Base-by-base conservation (phyloP, 2,113 vertebrate species). In the Aplodontia rufa region DNA sequence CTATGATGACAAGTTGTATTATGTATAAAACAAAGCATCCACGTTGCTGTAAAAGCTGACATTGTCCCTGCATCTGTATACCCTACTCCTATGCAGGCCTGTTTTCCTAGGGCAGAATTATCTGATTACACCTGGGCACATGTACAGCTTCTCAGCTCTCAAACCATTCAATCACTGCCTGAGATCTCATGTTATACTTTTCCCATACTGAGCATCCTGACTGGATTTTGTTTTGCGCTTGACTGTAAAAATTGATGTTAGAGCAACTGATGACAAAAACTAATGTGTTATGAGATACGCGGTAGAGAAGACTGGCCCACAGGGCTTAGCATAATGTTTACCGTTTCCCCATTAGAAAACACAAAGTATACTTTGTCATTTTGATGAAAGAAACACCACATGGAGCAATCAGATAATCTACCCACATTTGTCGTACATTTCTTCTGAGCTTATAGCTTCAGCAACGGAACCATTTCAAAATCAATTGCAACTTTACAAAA, bases 391-490 rank as follows among this genome's bases (percentile, higher is more conserved):
- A 90, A 72, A 66, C 6, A 76, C 79, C 6, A 76, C 24, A 89
- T 14, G 11, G 32, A 92, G 6, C 42, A 91, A 85, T 42, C 20
- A 42, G 40, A 2, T 74, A 84, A 90, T 74, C 8, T 45, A 37
- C 68, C 37, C 47, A 68, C 7, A 90, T 85, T 76, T 71, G 76
- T 12, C 62, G 5, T 66, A 10, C 5, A 87, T 93, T 94, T 90
- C 28, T 91, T 93, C 76, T 68, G 14, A 81, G 47, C 8, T 5
- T 76, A 72, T 35, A 62, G 17, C 87, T 85, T 53, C 19, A 90
- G 20, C 26, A 91, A 51, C 26, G 94, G 17, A 76, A 66, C 17
- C 55, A 87, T 84, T 95, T 62, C 14, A 90, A 95, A 95, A 96
- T 85, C 87, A 94, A 89, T 55, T 92, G 32, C 14, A 92, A 51